phyloP scores from a whole-genome alignment of 1,140 invertebrate species.

The Drosophila subpulchrella region DNA sequence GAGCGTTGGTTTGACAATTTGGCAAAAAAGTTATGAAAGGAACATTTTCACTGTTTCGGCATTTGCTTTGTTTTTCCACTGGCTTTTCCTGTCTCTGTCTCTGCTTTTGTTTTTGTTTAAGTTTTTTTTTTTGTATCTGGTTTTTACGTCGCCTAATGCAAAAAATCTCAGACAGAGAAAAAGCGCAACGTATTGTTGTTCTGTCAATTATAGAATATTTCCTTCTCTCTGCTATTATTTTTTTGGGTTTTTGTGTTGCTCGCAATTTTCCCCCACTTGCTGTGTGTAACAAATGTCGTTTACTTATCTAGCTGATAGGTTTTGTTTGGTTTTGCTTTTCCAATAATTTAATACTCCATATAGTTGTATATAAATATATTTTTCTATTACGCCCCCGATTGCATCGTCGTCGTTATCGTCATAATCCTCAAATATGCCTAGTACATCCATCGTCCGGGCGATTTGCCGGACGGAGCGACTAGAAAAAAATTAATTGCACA shows the following conservation, averaged over 20 bases:
- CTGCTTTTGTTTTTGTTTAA: conserved; percentile 33
- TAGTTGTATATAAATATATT: conserved; percentile 84
- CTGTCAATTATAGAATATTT: conserved; percentile 72
- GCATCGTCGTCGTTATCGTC: conserved; percentile 61
- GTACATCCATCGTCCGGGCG: conserved; percentile 46
- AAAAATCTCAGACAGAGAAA: conserved; percentile 74
- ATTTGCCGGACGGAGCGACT: conserved; percentile 55
- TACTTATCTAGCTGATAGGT: conserved; percentile 79
- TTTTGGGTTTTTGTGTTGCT: conserved; percentile 18
- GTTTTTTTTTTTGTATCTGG: conserved; percentile 18
- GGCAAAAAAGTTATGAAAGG: conserved; percentile 82
- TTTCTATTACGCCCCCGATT: conserved; percentile 79
- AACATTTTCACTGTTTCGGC: conserved; percentile 74
- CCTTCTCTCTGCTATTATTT: conserved; percentile 34
- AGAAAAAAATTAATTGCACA: conserved; percentile 81
- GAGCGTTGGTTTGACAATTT: conserved; percentile 83
- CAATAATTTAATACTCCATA: conserved; percentile 77
- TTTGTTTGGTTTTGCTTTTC: conserved; percentile 66
- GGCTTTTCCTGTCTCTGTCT: conserved; percentile 20
- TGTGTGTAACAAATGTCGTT: conserved; percentile 72
- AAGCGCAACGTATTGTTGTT: conserved; percentile 66
- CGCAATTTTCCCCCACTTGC: conserved; percentile 51
- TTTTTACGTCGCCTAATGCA: conserved; percentile 63
- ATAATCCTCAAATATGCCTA: conserved; percentile 43
- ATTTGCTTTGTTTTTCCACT: conserved; percentile 47